Evolutionary conservation across 2,797 vertebrate genomes (phyloP).

Genomic region (Darevskia nairensis): DNA sequence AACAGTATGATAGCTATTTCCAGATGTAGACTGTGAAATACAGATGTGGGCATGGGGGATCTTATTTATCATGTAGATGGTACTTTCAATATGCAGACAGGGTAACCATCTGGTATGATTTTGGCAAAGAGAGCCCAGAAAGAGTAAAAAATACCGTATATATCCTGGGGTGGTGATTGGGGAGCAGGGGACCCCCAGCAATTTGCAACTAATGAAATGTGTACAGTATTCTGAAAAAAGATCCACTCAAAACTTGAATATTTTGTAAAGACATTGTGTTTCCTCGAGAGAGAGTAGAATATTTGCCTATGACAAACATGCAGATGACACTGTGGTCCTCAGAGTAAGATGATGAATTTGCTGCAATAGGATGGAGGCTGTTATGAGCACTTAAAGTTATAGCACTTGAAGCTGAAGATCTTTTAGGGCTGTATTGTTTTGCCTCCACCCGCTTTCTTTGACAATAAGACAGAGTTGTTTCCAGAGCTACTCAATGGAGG

Average conservation of each 20-base stretch:
- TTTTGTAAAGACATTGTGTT: not conserved
- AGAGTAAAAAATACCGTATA: not conserved
- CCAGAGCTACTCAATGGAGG: not conserved
- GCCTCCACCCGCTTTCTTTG: not conserved
- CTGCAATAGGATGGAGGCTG: not conserved
- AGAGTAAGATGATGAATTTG: not conserved
- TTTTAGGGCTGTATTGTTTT: not conserved
- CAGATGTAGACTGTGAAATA: slow-evolving; percentile 11
- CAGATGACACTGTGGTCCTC: not conserved
- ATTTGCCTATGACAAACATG: not conserved
- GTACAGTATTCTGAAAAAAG: not conserved
- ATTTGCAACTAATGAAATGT: not conserved
- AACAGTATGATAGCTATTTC: not conserved
- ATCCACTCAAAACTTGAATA: not conserved
- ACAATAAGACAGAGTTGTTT: not conserved
- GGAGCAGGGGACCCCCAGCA: not conserved
- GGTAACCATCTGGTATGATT: not conserved
- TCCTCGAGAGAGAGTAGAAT: not conserved
- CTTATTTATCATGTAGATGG: slow-evolving; percentile 2
- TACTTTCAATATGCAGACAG: slow-evolving; percentile 4
- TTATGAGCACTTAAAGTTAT: not conserved
- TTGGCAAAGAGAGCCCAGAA: not conserved
- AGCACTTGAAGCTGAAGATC: not conserved
- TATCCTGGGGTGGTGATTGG: not conserved
- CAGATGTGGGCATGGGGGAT: not conserved